Percentiles rank a stretch among this genome's conserved stretches.
Evolutionary conservation across 2,797 vertebrate genomes (phyloP).

Genomic region (Centropyge bicolor): DNA sequence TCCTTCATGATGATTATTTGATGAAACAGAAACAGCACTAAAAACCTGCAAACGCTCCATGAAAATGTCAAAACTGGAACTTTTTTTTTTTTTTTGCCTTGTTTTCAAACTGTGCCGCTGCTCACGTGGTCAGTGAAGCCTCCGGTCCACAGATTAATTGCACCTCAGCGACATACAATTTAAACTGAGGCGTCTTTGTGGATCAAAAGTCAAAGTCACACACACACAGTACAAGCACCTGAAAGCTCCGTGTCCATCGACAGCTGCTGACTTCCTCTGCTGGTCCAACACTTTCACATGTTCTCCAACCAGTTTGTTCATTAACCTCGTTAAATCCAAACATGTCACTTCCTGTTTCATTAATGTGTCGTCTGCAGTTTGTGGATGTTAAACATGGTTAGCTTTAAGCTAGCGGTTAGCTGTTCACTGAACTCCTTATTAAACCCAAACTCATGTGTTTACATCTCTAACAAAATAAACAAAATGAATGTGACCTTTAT

Average conservation of each 20-base stretch:
- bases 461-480: background rate
- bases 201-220: slow-evolving; percentile 38
- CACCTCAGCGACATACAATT: slow-evolving; percentile 7
- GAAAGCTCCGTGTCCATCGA: background rate
- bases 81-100: background rate
- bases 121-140: background rate
- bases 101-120: background rate
- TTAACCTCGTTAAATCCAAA: background rate
- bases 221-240: no score
- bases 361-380: background rate
- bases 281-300: background rate
- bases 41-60: slow-evolving; percentile 14
- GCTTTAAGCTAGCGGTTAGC: no score
- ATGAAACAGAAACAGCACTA: background rate
- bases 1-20: background rate
- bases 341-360: background rate
- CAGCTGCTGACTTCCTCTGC: background rate
- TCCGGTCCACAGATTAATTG: slow-evolving; percentile 24
- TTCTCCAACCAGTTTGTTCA: background rate
- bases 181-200: background rate
- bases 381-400: background rate
- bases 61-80: slow-evolving; percentile 16
- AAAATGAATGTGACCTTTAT: slow-evolving; percentile 6
- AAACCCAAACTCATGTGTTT: background rate
- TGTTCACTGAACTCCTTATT: background rate